Base-by-base conservation (phyloP, 2,888 invertebrate genomes). In the Fabriciana adippe region DNA sequence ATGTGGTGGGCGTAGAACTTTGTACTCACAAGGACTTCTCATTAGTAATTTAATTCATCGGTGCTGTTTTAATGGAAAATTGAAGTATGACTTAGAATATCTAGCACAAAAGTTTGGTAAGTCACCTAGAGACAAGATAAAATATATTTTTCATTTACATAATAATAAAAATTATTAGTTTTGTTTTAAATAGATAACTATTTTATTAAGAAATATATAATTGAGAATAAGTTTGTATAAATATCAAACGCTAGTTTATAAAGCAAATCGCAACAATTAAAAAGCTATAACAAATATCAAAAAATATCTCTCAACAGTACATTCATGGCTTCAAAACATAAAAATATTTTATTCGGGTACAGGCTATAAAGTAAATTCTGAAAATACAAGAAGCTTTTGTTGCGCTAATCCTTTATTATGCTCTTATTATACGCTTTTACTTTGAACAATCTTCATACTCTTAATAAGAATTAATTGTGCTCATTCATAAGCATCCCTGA, bases 21-120 rank as follows among this genome's bases (percentile, higher is more conserved):
- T 51, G 31, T 14, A 60, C 60, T 60, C 50, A 14, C 51, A 60
- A 13, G 48, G 75, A 78, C 76, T 75, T 75, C 73, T 68, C 75
- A 83, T 82, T 79, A 81, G 83, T 84, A 81, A 84, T 85, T 85
- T 79, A 81, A 81, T 84, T 80, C 79, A 78, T 80, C 78, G 72
- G 67, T 65, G 69, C 74, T 73, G 70, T 64, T 65, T 68, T 68
- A 45, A 16, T 50, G 35, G 35, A 41, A 41, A 47, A 51, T 35
- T 50, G 26, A 26, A 26, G 26, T 26, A 4, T n/a, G 4, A 16
- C 50, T 50, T n/a, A 50, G 50, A 50, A n/a, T n/a, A 1, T 8
- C 35, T 41, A 2, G 2, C 11, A 41, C 11, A 41, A 41, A 41
- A 41, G 35, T 8, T 5, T 4, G 26, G 3, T 26, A 26, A 26